Evolutionary conservation across 2,113 vertebrate species (phyloP).

Genomic region (Puffinus mauretanicus): DNA sequence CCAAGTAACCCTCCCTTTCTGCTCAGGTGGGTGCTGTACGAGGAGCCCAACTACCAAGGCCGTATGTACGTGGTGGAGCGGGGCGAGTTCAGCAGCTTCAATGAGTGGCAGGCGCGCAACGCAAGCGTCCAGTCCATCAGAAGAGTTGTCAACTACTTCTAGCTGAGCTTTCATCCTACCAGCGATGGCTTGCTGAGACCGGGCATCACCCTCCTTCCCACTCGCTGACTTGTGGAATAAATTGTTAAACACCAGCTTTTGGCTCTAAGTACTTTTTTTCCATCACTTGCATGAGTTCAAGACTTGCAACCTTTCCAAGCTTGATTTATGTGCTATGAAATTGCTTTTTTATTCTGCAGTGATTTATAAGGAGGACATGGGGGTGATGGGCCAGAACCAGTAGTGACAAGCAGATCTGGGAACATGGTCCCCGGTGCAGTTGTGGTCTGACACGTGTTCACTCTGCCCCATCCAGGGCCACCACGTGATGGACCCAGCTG

Average conservation of each 20-base stretch:
- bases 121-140: conserved; percentile 88
- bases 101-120: conserved; percentile 85
- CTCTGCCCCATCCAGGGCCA: background rate
- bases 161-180: conserved; percentile 11
- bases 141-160: conserved; percentile 90
- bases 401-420: background rate
- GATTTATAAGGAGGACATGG: background rate
- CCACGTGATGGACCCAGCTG: background rate
- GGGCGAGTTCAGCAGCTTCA: conserved; percentile 83
- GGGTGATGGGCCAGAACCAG: background rate
- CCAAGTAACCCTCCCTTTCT: background rate
- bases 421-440: fast-evolving
- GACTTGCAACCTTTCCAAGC: background rate
- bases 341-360: background rate
- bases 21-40: conserved; percentile 90
- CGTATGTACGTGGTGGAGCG: conserved; percentile 91
- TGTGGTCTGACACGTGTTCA: background rate
- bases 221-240: conserved; percentile 72
- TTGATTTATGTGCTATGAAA: background rate
- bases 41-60: conserved; percentile 91
- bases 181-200: background rate
- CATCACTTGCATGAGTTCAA: background rate
- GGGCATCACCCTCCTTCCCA: background rate
- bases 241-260: conserved; percentile 16
- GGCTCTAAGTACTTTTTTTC: background rate